A percentile compares a stretch with the other conserved stretches of the same genome.
Evolutionary conservation across 2,888 invertebrate genomes (phyloP).

Genomic region (Leptinotarsa tumamoca): DNA sequence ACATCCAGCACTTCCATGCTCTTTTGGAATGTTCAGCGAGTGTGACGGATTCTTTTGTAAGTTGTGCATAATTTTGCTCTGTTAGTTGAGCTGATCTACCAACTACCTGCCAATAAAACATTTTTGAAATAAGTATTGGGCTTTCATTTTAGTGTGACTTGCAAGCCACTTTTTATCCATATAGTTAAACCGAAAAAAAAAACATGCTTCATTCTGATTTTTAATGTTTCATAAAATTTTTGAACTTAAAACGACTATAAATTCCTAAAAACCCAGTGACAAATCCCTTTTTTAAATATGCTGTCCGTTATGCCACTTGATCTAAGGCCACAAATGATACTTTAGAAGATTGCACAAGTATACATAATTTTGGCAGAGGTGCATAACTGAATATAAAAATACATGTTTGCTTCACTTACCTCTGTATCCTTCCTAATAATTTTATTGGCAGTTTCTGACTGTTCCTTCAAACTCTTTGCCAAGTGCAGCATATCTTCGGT

Average conservation of each 20-base stretch:
- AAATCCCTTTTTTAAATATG: too few relatives aligned
- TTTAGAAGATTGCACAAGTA: too few relatives aligned
- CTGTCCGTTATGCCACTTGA: too few relatives aligned
- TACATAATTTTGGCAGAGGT: background rate
- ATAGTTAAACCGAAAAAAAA: too few relatives aligned
- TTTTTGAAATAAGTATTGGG: too few relatives aligned
- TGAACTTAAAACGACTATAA: too few relatives aligned
- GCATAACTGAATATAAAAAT: background rate
- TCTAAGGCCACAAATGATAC: too few relatives aligned
- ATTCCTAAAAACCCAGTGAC: too few relatives aligned
- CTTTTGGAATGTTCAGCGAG: slow-evolving; percentile 87
- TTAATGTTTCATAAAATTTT: too few relatives aligned
- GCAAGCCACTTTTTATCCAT: too few relatives aligned
- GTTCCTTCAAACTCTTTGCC: slow-evolving; percentile 89
- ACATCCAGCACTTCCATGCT: slow-evolving; percentile 95
- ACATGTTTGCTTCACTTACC: slow-evolving; percentile 65
- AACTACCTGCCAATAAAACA: slow-evolving; percentile 70
- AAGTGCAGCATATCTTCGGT: slow-evolving; percentile 94
- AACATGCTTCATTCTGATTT: too few relatives aligned
- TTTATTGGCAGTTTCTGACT: slow-evolving; percentile 87
- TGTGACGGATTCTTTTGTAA: slow-evolving; percentile 84
- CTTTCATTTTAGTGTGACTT: too few relatives aligned
- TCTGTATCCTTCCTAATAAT: slow-evolving; percentile 92
- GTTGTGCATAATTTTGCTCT: slow-evolving; percentile 80
- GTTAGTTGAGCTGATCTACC: slow-evolving; percentile 82